Percentiles rank a stretch among this genome's conserved stretches.
phyloP scores from a whole-genome alignment of 2,888 invertebrate species.

The Melangyna quadrimaculata region DNA sequence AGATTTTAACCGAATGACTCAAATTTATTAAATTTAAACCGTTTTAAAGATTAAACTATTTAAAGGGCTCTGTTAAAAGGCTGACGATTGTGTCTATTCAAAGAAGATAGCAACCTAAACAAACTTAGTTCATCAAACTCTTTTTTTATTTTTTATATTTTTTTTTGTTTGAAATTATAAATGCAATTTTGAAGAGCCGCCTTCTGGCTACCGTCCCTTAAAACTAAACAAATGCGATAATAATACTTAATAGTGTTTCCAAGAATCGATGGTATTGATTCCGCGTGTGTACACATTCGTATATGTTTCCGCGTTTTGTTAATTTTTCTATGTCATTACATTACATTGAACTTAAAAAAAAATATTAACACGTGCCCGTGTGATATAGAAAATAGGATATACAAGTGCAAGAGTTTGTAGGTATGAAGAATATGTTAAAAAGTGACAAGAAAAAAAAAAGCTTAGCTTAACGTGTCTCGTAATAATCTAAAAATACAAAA shows the following conservation, averaged over 20 bases:
- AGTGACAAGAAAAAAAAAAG: slow-evolving; percentile 34
- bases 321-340: slow-evolving; percentile 7
- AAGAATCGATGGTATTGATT: slow-evolving; percentile 68
- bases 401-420: slow-evolving; percentile 24
- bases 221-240: slow-evolving; percentile 26
- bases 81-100: not conserved
- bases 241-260: slow-evolving; percentile 17
- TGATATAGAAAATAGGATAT: slow-evolving; percentile 10
- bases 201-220: not conserved
- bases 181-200: not conserved
- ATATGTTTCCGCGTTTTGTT: slow-evolving; percentile 34
- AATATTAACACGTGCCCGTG: not conserved
- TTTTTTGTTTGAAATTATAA: not conserved
- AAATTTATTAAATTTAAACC: too few species aligned
- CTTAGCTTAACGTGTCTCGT: slow-evolving; percentile 24
- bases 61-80: not conserved
- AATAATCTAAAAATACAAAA: slow-evolving; percentile 38
- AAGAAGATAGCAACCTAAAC: not conserved
- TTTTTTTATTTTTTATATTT: not conserved
- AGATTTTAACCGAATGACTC: too few species aligned
- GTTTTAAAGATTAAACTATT: not conserved
- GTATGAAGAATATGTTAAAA: slow-evolving; percentile 13
- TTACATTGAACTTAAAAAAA: not conserved
- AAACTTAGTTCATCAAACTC: not conserved
- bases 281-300: not conserved